phyloP scores from a whole-genome alignment of 2,888 invertebrate species.

The Drosophila infuscata region DNA sequence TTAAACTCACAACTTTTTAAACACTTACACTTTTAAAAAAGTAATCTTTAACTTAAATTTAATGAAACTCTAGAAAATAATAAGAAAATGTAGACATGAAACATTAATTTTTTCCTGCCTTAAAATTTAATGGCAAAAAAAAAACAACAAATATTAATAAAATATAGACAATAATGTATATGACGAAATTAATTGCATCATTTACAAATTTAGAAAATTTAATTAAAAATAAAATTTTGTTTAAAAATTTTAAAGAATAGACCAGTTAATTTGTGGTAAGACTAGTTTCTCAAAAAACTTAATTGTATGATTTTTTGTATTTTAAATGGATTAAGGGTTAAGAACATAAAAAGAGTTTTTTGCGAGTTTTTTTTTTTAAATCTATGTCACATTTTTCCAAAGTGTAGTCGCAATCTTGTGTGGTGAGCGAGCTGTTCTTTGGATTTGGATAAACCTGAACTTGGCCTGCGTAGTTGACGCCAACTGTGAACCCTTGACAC shows the following conservation, averaged over 20 bases:
- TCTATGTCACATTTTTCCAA: background rate
- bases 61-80: background rate
- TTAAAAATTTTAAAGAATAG: background rate
- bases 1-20: too few relatives aligned
- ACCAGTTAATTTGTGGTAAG: background rate
- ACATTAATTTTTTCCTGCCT: background rate
- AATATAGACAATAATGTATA: background rate
- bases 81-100: background rate
- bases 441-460: constrained; percentile 22
- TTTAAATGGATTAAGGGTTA: rapidly evolving
- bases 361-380: too few relatives aligned
- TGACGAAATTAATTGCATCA: background rate
- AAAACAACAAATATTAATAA: background rate
- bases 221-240: background rate
- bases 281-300: background rate
- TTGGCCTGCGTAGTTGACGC: constrained; percentile 39
- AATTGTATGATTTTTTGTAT: background rate
- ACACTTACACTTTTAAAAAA: background rate
- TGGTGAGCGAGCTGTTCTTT: constrained; percentile 25
- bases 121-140: background rate
- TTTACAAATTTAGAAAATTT: background rate
- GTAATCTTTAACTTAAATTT: background rate
- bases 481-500: constrained; percentile 58
- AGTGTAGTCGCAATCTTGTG: constrained; percentile 6
- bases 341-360: background rate